Percentiles rank a stretch among this genome's conserved stretches.
Evolutionary conservation across 23 tunicate species (phyloP).

Genomic region (Styela clava): DNA sequence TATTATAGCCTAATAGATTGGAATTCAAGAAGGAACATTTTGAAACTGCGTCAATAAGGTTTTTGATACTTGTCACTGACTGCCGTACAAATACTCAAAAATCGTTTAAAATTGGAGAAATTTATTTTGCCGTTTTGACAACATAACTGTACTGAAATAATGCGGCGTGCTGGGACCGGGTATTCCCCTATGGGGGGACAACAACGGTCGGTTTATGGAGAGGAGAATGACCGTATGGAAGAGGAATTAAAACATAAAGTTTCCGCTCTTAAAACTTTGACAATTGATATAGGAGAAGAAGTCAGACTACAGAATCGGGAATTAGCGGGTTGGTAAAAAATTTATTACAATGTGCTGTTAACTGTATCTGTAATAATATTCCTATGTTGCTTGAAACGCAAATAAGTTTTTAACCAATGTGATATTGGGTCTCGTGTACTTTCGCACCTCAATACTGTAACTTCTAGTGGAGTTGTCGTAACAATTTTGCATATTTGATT

Average conservation of each 20-base stretch:
- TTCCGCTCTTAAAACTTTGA: constrained; percentile 47
- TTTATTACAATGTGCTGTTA: background rate
- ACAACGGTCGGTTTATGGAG: constrained; percentile 56
- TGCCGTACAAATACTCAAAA: no score
- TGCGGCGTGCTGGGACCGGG: background rate
- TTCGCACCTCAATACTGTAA: background rate
- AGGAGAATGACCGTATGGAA: constrained; percentile 70
- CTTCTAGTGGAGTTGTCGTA: background rate
- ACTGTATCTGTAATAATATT: background rate
- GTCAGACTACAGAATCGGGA: constrained; percentile 56
- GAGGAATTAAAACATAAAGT: constrained; percentile 60
- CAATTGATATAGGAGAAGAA: constrained; percentile 90
- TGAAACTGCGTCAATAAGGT: no score
- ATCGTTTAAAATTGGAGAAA: no score
- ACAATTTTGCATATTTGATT: no score
- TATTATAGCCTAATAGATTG: no score
- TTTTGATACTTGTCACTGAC: no score
- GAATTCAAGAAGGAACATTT: no score
- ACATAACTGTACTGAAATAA: no score
- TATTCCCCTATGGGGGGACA: background rate
- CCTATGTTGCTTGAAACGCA: background rate
- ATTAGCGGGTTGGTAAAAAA: background rate
- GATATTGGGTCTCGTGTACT: background rate
- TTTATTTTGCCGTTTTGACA: no score
- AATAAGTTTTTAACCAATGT: background rate